phyloP scores from a whole-genome alignment of 2,888 invertebrate genomes.

The Protodeltote pygarga region DNA sequence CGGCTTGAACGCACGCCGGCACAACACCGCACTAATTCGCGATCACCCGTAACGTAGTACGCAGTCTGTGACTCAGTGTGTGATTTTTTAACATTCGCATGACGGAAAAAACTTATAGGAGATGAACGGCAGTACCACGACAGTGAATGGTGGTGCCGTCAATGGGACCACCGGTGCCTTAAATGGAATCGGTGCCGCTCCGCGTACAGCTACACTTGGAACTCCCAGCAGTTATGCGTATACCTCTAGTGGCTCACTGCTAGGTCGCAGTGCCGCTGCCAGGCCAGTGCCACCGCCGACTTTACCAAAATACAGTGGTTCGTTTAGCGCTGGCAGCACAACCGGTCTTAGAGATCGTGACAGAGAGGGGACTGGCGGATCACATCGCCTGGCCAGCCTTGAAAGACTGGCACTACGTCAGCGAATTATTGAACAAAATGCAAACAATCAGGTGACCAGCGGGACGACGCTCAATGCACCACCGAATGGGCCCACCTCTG shows the following conservation, averaged over 20 bases:
- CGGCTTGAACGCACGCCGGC: constrained; percentile 82
- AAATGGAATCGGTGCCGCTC: constrained; percentile 80
- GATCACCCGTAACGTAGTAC: constrained; percentile 75
- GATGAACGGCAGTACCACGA: constrained; percentile 87
- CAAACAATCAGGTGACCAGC: constrained; percentile 82
- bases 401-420: constrained; percentile 94
- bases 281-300: constrained; percentile 93
- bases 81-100: constrained; percentile 78
- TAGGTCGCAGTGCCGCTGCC: constrained; percentile 88
- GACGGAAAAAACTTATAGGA: constrained; percentile 73
- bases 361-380: constrained; percentile 90
- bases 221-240: constrained; percentile 88
- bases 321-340: constrained; percentile 91
- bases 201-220: constrained; percentile 82
- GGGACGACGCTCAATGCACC: constrained; percentile 60
- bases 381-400: constrained; percentile 93
- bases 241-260: constrained; percentile 88
- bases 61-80: constrained; percentile 80
- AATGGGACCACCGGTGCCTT: constrained; percentile 80
- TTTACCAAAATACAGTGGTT: constrained; percentile 92
- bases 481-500: constrained; percentile 77
- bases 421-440: constrained; percentile 91
- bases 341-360: constrained; percentile 89
- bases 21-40: constrained; percentile 70
- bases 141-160: constrained; percentile 82